Base-by-base conservation (phyloP, 1,140 invertebrate species). In the Magallana ariakensis region DNA sequence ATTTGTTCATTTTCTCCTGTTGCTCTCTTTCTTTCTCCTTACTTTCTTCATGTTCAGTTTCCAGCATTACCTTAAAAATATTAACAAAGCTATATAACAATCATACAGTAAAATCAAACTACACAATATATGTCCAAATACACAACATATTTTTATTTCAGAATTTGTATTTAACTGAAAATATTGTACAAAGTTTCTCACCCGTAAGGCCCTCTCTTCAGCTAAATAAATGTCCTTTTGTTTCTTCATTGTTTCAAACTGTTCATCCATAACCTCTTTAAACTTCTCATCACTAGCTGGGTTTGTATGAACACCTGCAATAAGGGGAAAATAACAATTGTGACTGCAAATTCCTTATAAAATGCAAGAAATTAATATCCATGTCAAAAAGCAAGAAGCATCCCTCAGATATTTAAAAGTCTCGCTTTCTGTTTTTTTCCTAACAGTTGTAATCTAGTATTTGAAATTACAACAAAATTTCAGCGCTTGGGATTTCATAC, bases 41-140 rank as follows among this genome's bases (percentile, higher is more conserved):
- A 15, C 83, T 91, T 33, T 90, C 92, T 87, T 92, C 90, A 66
- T 92, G 91, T 82, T 92, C 94, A 19, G 94, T 91, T 55, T 95
- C 92, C 16, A 96, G 88, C 92, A 95, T 95, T 0, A 93, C 94
- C 83, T 95, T 46, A 13, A 82, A 80, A 80, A n/a, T 19, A 80
- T 13, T 33, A 8, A 33, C 4, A 62, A 62, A 19, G 60, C 2
- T 16, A 16, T 16, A 62, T 8, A 15, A 46, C 33, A 46, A 46
- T 46, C 33, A 46, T 46, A 46, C 2, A 2, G 33, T 46, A 46
- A 46, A 46, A 46, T 46, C 33, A 46, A 46, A 46, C 33, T 46
- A 62, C 19, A 19, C 2, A 4, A 62, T 46, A 62, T 16, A 0
- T 62, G 15, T 62, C 15, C 15, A 62, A n/a, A 7, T 16, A 62